Percentiles rank a stretch among this genome's conserved stretches.
Evolutionary conservation across 2,113 vertebrate genomes (phyloP).

Genomic region (Psammodynastes pulverulentus): DNA sequence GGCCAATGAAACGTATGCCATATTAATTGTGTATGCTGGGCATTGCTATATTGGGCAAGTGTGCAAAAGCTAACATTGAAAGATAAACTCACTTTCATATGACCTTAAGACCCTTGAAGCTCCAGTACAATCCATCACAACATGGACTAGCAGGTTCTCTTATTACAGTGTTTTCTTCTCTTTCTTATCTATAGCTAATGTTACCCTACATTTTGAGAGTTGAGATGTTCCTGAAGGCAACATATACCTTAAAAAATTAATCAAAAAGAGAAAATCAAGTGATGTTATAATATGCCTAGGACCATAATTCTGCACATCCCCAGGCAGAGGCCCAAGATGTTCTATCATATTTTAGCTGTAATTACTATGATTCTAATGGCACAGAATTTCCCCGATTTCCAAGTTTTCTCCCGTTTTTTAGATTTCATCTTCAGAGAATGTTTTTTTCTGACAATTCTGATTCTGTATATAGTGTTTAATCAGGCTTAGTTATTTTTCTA

Average conservation of each 20-base stretch:
- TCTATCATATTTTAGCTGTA: neutral
- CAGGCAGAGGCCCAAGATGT: neutral
- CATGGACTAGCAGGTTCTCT: neutral
- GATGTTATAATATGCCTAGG: neutral
- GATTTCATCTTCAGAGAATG: conserved; percentile 10
- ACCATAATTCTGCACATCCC: neutral
- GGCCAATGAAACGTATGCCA: neutral
- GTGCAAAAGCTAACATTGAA: neutral
- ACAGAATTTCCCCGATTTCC: neutral
- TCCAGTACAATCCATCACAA: neutral
- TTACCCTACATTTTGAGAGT: neutral
- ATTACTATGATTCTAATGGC: neutral
- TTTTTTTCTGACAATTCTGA: neutral
- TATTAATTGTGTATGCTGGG: neutral
- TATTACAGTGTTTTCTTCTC: too few species aligned
- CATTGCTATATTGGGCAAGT: neutral
- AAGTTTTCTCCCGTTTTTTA: neutral
- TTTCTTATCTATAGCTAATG: neutral
- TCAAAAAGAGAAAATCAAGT: neutral
- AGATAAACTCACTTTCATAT: neutral
- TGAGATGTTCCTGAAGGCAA: neutral
- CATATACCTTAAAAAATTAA: neutral
- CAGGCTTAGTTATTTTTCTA: neutral
- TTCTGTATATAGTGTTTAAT: conserved; percentile 13
- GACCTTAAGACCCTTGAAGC: neutral